phyloP scores from a whole-genome alignment of 2,888 invertebrate species.

The Coelogynopora nodosa region DNA sequence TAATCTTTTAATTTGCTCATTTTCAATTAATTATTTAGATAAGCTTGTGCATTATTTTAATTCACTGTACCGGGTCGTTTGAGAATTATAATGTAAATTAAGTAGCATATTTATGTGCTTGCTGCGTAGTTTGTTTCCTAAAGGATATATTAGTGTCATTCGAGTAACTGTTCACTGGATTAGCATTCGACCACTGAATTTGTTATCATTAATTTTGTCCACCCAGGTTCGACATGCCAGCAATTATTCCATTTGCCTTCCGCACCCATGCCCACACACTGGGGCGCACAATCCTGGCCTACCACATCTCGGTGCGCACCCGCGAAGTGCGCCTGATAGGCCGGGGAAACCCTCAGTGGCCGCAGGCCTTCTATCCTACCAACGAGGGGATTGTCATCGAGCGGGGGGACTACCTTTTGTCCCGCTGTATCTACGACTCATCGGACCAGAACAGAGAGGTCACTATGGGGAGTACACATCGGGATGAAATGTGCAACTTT shows the following conservation, averaged over 20 bases:
- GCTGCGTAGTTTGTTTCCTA: too few relatives aligned
- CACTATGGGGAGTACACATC: constrained; percentile 56
- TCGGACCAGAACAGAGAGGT: constrained; percentile 58
- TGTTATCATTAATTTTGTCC: neutral
- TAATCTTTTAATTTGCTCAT: too few relatives aligned
- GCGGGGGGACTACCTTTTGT: constrained; percentile 62
- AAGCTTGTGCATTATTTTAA: too few relatives aligned
- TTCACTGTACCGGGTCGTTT: too few relatives aligned
- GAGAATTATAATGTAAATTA: too few relatives aligned
- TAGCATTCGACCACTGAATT: too few relatives aligned
- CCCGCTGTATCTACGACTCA: constrained; percentile 63
- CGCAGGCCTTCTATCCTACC: constrained; percentile 65
- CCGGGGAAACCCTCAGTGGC: constrained; percentile 67
- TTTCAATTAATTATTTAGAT: too few relatives aligned
- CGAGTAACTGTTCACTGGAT: too few relatives aligned
- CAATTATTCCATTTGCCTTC: constrained; percentile 62
- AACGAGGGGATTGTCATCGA: constrained; percentile 59
- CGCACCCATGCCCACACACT: constrained; percentile 66
- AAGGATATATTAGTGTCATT: too few relatives aligned
- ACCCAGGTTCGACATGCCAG: neutral
- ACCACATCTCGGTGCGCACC: constrained; percentile 50
- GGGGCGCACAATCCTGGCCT: constrained; percentile 66
- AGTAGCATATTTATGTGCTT: too few relatives aligned
- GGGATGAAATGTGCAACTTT: constrained; percentile 63
- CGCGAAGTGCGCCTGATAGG: constrained; percentile 55